Base-by-base conservation (phyloP, 1,140 invertebrate species). In the Nasonia longicornis region DNA sequence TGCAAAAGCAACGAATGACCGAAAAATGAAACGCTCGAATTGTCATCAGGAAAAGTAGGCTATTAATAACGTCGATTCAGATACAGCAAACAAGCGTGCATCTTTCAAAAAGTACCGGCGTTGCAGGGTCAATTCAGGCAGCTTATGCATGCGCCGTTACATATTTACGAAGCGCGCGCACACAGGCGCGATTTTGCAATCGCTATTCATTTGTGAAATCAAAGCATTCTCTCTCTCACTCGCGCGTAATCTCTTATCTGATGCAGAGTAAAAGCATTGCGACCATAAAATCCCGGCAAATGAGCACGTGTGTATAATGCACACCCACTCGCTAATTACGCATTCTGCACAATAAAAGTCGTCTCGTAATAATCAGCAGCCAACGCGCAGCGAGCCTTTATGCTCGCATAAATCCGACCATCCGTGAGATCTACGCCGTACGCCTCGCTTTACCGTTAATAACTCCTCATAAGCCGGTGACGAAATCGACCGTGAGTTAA, bases 341-440 rank as follows among this genome's bases (percentile, higher is more conserved):
- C 64, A 67, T 67, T 67, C 64, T 26, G 64, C 64, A 16, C 64
- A 26, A 67, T 67, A 67, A 67, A 67, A 67, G 64, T 67, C 14
- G 12, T 26, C 22, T 29, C 64, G 26, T 29, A 29, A 67, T 67
- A 67, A 67, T 67, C 26, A 58, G 3, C 38, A 22, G 64, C 22
- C 26, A 10, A 31, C 64, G 20, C 26, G 64, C 64, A 29, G 64
- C 29, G 0, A 26, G 26, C 22, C 64, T 67, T 67, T 12, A 67
- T 16, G 26, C 64, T 67, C 64, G 26, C 22, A 12, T 67, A 14
- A 67, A 67, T 67, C 29, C 64, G 6, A 2, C 64, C 64, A 67
- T 67, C 29, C 26, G 26, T 26, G 29, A 67, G 64, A 12, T 67
- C 64, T 2, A 67, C 52, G 3, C 20, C 52, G 20, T 58, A n/a